Evolutionary conservation across 2,888 invertebrate genomes (phyloP).

Genomic region (Cenopis cana): DNA sequence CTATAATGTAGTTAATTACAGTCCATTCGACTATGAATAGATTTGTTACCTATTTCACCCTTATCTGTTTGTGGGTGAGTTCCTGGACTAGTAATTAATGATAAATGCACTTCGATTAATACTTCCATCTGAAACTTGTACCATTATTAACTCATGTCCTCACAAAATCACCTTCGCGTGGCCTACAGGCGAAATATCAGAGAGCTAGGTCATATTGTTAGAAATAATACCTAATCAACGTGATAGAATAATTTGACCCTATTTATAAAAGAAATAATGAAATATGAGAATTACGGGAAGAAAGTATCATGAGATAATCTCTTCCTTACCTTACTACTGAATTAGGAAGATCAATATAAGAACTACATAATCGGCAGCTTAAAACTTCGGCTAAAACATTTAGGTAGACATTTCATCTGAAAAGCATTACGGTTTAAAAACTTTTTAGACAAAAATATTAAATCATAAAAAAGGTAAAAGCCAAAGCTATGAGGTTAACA

Average conservation of each 20-base stretch:
- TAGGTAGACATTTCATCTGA: no score
- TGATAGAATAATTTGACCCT: neutral
- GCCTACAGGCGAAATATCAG: slow-evolving; percentile 26
- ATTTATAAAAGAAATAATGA: neutral
- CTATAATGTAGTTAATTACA: no score
- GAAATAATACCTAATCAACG: neutral
- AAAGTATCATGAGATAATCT: neutral
- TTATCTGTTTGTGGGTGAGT: neutral
- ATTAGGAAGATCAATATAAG: neutral
- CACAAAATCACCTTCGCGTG: slow-evolving; percentile 34
- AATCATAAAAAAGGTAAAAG: neutral
- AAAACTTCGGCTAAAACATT: neutral
- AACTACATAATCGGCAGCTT: neutral
- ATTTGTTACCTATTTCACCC: neutral
- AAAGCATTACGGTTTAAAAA: neutral
- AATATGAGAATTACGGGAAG: neutral
- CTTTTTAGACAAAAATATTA: neutral
- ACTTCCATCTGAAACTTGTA: neutral
- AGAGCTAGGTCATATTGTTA: slow-evolving; percentile 19
- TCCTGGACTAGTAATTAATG: neutral
- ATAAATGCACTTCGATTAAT: neutral
- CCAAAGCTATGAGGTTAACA: neutral
- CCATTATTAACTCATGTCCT: slow-evolving; percentile 28
- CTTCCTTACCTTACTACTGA: neutral
- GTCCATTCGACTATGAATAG: no score